These are phyloP conservation scores for Tenualosa thibaudeaui DNA, from an alignment of 2,797 vertebrate species.

Conservation along the genomic window DNA sequence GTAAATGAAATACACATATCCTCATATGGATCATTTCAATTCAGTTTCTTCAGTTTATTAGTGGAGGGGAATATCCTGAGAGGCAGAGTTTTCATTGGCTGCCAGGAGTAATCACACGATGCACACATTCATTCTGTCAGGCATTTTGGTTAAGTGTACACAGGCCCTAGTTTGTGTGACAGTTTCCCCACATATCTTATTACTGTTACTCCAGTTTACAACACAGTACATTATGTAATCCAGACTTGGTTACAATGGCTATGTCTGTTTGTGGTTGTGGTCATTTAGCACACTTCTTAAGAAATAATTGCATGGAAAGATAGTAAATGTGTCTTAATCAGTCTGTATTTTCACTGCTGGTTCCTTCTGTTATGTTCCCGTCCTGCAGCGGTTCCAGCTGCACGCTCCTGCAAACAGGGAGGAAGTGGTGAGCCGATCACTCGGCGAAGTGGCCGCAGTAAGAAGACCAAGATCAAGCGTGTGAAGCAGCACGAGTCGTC, in stretches of 20 bases:
- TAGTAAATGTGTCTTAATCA: neutral
- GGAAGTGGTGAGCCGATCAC: conserved; percentile 63
- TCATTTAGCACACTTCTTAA: neutral
- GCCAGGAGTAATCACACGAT: neutral
- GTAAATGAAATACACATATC: neutral
- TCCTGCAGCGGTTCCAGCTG: conserved; percentile 55
- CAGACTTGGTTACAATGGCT: too few relatives aligned
- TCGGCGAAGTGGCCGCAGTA: conserved; percentile 73
- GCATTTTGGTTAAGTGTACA: neutral
- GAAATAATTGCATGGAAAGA: neutral
- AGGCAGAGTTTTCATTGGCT: neutral
- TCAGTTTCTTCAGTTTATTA: neutral
- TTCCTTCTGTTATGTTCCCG: neutral
- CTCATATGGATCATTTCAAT: neutral
- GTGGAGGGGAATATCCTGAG: neutral
- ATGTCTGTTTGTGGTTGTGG: too few relatives aligned
- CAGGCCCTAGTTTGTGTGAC: neutral
- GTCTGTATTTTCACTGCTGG: neutral
- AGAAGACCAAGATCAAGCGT: conserved; percentile 85
- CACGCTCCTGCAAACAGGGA: conserved; percentile 64
- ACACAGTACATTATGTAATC: neutral
- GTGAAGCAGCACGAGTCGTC: conserved; percentile 82
- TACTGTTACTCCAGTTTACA: neutral
- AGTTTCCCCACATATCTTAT: neutral
- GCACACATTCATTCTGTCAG: neutral